Evolutionary conservation across 2,113 vertebrate genomes (phyloP).

Genomic region (human): DNA sequence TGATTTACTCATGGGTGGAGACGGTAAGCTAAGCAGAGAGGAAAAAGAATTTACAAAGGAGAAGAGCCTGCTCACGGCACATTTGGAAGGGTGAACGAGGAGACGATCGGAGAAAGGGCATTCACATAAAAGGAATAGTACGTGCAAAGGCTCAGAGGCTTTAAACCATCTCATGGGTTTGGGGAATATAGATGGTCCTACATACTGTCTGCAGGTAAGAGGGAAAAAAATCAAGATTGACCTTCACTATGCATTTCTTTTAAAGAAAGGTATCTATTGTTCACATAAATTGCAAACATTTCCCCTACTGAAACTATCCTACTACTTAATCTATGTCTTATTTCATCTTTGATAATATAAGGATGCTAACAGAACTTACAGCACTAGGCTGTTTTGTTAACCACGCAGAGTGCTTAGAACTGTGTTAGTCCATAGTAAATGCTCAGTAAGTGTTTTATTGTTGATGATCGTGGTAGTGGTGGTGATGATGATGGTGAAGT

Average conservation of each 20-base stretch:
- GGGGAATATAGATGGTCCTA: not conserved
- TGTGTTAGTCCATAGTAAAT: not conserved
- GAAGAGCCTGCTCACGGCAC: not conserved
- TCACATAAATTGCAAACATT: not conserved
- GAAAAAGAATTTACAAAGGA: not conserved
- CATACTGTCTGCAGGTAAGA: not conserved
- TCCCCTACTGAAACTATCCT: not conserved
- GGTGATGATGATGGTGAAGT: not conserved
- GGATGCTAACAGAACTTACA: not conserved
- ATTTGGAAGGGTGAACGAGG: not conserved
- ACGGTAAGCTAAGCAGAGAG: not conserved
- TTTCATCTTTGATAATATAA: not conserved
- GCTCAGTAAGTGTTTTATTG: not conserved
- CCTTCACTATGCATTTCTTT: not conserved
- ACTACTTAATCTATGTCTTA: not conserved
- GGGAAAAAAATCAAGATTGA: not conserved
- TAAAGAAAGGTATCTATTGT: not conserved
- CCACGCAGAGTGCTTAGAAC: too few relatives aligned
- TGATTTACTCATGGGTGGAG: not conserved
- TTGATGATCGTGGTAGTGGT: too few relatives aligned
- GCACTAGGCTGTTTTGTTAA: not conserved
- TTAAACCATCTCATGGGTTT: not conserved
- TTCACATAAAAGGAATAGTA: not conserved
- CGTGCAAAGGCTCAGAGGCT: not conserved
- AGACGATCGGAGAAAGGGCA: not conserved